Percentiles rank a stretch among this genome's conserved stretches.
Evolutionary conservation across 1,140 invertebrate genomes (phyloP).

Genomic region (Leptinotarsa lineolata): DNA sequence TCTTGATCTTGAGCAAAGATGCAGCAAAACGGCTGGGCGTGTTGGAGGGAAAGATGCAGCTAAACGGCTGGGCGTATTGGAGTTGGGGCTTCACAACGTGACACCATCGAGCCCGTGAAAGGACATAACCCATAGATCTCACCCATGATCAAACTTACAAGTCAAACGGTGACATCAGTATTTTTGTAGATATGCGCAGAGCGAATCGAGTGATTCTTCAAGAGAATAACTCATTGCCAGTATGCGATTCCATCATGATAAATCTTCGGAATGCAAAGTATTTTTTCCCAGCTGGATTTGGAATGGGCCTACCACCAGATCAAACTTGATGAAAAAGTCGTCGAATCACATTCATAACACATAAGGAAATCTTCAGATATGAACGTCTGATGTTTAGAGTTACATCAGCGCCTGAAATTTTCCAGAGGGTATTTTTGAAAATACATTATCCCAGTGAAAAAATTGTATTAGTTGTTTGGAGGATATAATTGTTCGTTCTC

Average conservation of each 20-base stretch:
- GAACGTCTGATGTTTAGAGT: constrained; percentile 50
- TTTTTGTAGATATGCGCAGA: constrained; percentile 48
- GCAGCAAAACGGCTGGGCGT: constrained; percentile 24
- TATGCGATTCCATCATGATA: constrained; percentile 40
- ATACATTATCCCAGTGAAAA: constrained; percentile 12
- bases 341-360: constrained; percentile 51
- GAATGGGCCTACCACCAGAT: constrained; percentile 31
- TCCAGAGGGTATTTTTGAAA: constrained; percentile 30
- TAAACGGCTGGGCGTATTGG: constrained; percentile 25
- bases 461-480: constrained; percentile 33
- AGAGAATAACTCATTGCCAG: constrained; percentile 45
- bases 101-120: constrained; percentile 43
- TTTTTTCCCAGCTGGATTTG: constrained; percentile 35
- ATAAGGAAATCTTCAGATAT: constrained; percentile 51
- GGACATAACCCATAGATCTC: constrained; percentile 44
- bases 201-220: constrained; percentile 45
- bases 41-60: constrained; percentile 30
- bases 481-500: constrained; percentile 28
- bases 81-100: constrained; percentile 28
- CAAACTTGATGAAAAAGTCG: constrained; percentile 36
- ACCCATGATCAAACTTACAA: constrained; percentile 42
- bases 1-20: constrained; percentile 30
- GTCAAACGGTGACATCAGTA: constrained; percentile 39
- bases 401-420: constrained; percentile 34
- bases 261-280: constrained; percentile 27